These are phyloP conservation scores for Heliornis fulica DNA, from an alignment of 2,113 vertebrate species.

Conservation along the genomic window DNA sequence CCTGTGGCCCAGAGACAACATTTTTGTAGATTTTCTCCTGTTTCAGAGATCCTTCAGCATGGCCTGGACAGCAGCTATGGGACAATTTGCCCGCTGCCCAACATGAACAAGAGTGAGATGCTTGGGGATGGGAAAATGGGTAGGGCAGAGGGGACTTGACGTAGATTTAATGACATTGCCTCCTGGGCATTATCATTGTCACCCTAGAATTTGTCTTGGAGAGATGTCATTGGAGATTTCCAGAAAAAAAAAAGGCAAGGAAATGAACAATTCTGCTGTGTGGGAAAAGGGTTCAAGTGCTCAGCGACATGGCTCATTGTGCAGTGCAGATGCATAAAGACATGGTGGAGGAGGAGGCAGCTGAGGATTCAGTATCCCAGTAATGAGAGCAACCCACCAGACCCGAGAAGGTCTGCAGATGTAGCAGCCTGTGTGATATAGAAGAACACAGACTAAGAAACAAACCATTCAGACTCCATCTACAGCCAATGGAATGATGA, in stretches of 20 bases:
- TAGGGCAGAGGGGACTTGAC: background rate
- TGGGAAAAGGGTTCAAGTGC: background rate
- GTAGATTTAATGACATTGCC: background rate
- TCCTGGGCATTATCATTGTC: background rate
- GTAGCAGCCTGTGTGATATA: background rate
- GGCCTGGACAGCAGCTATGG: fast-evolving
- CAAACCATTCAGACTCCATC: background rate
- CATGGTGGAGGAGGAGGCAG: background rate
- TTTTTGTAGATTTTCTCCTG: background rate
- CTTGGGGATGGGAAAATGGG: background rate
- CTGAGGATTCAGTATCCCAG: background rate
- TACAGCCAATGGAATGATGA: background rate
- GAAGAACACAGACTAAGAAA: background rate
- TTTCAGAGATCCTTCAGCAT: background rate
- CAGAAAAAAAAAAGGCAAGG: background rate
- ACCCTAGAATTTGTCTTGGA: background rate
- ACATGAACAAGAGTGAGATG: too few relatives aligned
- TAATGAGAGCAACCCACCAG: background rate
- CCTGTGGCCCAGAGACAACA: background rate
- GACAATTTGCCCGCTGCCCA: fast-evolving
- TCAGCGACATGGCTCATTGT: fast-evolving
- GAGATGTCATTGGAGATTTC: background rate
- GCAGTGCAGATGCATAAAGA: background rate
- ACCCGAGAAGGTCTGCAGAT: background rate
- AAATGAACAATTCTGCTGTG: background rate